These are phyloP conservation scores for Linnaemya tessellans DNA, from an alignment of 2,888 invertebrate genomes.

Conservation along the genomic window DNA sequence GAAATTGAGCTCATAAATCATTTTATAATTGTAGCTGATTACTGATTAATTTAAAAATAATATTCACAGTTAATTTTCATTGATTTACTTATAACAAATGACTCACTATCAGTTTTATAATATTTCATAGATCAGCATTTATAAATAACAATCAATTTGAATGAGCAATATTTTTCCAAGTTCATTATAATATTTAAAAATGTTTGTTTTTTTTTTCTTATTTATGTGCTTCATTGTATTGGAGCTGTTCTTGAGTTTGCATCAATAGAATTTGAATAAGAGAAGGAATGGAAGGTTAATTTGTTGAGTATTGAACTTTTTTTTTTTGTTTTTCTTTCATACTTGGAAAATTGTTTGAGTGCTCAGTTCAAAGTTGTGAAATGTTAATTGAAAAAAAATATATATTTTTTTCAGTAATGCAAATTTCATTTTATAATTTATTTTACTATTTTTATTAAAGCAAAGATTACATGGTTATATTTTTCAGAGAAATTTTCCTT, in stretches of 20 bases:
- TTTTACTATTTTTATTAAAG: too few species aligned
- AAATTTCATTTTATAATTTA: too few species aligned
- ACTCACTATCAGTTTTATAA: not conserved
- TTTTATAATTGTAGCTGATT: not conserved
- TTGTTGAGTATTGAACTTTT: not conserved
- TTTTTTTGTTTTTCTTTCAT: too few species aligned
- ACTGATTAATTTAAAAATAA: too few species aligned
- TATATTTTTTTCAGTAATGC: too few species aligned
- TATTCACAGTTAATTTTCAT: not conserved
- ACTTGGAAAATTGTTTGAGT: not conserved
- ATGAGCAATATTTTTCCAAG: conserved; percentile 3
- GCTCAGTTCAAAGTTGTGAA: not conserved
- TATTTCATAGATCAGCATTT: not conserved
- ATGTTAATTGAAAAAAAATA: too few species aligned
- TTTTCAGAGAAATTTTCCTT: too few species aligned
- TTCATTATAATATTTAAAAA: not conserved
- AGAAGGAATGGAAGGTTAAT: not conserved
- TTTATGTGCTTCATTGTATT: not conserved
- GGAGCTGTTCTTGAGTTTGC: not conserved
- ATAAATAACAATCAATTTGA: conserved; percentile 26
- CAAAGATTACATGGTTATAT: too few species aligned
- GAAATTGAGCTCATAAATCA: not conserved
- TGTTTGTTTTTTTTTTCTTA: not conserved
- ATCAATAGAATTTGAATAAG: not conserved
- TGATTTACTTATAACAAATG: not conserved